Conservation (phyloP, 2,113 vertebrate genomes). For the Podocnemis expansa region DNA sequence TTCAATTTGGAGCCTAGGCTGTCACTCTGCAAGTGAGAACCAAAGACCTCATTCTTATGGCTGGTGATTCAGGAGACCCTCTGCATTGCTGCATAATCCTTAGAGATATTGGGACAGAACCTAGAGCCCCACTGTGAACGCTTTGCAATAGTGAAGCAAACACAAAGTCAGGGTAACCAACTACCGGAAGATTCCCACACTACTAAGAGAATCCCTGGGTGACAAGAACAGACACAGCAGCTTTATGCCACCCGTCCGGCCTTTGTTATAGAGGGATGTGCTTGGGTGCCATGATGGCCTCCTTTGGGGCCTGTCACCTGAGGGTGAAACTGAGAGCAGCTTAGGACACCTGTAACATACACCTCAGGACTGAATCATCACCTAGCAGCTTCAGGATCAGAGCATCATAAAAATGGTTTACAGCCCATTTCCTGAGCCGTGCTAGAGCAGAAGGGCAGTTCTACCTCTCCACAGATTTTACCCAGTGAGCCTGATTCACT, state of each 20-base stretch:
- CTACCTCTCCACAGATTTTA: neutral
- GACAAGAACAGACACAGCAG: neutral
- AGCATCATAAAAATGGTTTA: neutral
- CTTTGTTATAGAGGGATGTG: neutral
- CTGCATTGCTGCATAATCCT: neutral
- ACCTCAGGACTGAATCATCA: neutral
- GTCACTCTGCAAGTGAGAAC: neutral
- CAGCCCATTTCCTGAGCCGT: neutral
- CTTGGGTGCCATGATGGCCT: neutral
- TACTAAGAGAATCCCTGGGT: neutral
- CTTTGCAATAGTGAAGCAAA: neutral
- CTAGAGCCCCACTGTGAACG: neutral
- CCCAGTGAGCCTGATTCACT: neutral
- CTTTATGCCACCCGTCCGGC: neutral
- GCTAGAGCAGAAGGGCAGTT: neutral
- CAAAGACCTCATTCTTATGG: neutral
- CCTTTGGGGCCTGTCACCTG: neutral
- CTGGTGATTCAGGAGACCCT: neutral
- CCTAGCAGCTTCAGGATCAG: fast-evolving
- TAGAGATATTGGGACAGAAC: neutral
- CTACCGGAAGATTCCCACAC: neutral
- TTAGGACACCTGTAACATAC: neutral
- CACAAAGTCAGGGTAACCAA: neutral
- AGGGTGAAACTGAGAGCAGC: neutral
- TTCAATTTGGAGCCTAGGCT: neutral